Evolutionary conservation across 2,797 vertebrate species (phyloP).

Genomic region (Echeneis naucrates): DNA sequence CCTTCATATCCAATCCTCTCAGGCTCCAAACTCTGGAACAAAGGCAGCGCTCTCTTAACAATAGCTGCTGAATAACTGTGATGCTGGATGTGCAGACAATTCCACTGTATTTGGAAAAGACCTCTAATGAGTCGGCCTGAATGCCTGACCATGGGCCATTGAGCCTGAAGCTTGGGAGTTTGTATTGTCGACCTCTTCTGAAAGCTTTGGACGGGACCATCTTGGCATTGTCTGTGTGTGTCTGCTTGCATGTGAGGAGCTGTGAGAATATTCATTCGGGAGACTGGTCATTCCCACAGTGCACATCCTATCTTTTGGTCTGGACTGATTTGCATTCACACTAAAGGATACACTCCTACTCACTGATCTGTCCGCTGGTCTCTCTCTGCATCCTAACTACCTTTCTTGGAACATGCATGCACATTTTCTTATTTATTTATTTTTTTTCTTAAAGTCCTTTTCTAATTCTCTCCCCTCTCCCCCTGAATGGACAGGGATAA

Average conservation of each 20-base stretch:
- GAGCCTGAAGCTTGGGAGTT: slow-evolving; percentile 49
- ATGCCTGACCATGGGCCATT: slow-evolving; percentile 53
- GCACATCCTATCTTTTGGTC: slow-evolving; percentile 52
- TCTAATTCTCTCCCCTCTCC: slow-evolving; percentile 8
- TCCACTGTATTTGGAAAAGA: slow-evolving; percentile 63
- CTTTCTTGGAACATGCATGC: slow-evolving; percentile 39
- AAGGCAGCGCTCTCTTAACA: slow-evolving; percentile 52
- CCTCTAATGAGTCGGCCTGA: slow-evolving; percentile 66
- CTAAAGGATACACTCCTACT: slow-evolving; percentile 44
- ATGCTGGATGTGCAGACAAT: slow-evolving; percentile 47
- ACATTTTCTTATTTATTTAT: slow-evolving; percentile 21
- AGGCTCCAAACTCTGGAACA: slow-evolving; percentile 56
- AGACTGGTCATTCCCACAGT: slow-evolving; percentile 54
- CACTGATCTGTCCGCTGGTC: slow-evolving; percentile 31
- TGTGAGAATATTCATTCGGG: slow-evolving; percentile 33
- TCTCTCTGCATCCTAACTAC: slow-evolving; percentile 48
- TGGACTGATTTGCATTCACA: slow-evolving; percentile 63
- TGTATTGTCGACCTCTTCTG: slow-evolving; percentile 50
- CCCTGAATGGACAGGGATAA: slow-evolving; percentile 29
- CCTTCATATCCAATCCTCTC: slow-evolving; percentile 50
- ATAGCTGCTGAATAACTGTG: slow-evolving; percentile 54
- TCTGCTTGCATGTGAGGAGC: slow-evolving; percentile 35
- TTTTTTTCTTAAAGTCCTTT: slow-evolving; percentile 19
- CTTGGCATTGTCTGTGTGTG: slow-evolving; percentile 40
- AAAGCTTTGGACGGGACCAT: slow-evolving; percentile 43